These are phyloP conservation scores for Napeogenes inachia DNA, from an alignment of 2,888 invertebrate species.

Conservation along the genomic window DNA sequence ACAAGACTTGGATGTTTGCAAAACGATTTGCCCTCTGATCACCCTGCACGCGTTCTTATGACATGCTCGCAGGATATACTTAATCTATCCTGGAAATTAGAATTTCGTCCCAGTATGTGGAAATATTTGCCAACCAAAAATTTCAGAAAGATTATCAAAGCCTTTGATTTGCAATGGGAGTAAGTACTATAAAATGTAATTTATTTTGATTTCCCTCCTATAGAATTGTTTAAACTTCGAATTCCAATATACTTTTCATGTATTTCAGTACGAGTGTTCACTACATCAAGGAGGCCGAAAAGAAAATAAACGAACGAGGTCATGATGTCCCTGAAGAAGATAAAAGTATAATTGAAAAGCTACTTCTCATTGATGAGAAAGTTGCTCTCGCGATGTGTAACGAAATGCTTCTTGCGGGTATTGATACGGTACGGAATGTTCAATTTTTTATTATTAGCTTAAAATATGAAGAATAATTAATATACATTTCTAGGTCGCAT, in stretches of 20 bases:
- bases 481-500: slow-evolving; percentile 54
- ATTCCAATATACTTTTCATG: not conserved
- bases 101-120: slow-evolving; percentile 54
- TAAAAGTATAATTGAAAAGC: slow-evolving; percentile 80
- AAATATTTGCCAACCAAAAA: slow-evolving; percentile 48
- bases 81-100: slow-evolving; percentile 47
- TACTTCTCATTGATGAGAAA: slow-evolving; percentile 78
- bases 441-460: slow-evolving; percentile 26
- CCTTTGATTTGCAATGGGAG: slow-evolving; percentile 62
- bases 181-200: slow-evolving; percentile 40
- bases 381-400: slow-evolving; percentile 82
- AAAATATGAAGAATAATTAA: not conserved
- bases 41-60: slow-evolving; percentile 52
- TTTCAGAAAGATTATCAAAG: slow-evolving; percentile 53
- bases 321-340: slow-evolving; percentile 62
- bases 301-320: slow-evolving; percentile 45
- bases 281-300: slow-evolving; percentile 53
- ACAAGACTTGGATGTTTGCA: slow-evolving; percentile 55
- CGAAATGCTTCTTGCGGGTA: slow-evolving; percentile 83
- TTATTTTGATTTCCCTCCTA: not conserved
- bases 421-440: slow-evolving; percentile 79
- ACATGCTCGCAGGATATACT: slow-evolving; percentile 50
- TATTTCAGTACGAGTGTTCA: slow-evolving; percentile 51
- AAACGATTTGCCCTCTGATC: slow-evolving; percentile 47
- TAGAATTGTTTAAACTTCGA: not conserved